Evolutionary conservation across 64 coral and sea anemone genomes (phyloP).

Genomic region (Cladopsammia gracilis): DNA sequence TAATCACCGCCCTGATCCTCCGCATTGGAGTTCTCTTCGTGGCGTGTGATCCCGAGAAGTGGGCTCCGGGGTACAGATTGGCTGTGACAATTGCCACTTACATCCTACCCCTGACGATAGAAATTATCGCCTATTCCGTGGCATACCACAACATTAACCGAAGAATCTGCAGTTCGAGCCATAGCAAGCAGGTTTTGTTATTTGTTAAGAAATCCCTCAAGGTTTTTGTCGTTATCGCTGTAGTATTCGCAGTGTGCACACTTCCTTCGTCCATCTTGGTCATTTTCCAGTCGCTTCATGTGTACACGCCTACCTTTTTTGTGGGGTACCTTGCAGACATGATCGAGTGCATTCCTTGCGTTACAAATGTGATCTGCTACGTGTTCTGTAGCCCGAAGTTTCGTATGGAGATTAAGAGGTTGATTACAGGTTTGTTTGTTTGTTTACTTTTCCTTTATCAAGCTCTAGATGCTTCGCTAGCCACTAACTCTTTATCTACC

Average conservation of each 20-base stretch:
- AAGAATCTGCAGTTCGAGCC: background rate
- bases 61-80: conserved; percentile 21
- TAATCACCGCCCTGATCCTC: conserved; percentile 12
- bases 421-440: conserved; percentile 1
- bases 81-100: conserved; percentile 32
- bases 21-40: conserved; percentile 12
- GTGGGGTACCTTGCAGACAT: conserved; percentile 5
- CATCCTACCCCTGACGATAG: conserved; percentile 4
- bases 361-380: conserved; percentile 25
- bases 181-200: conserved; percentile 29
- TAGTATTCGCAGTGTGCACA: conserved; percentile 14
- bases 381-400: conserved; percentile 31
- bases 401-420: conserved; percentile 24
- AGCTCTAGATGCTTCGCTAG: no score
- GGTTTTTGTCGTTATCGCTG: conserved; percentile 33
- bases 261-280: conserved; percentile 13
- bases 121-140: background rate
- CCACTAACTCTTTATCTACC: no score
- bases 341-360: conserved; percentile 35
- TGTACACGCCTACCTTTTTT: conserved; percentile 9
- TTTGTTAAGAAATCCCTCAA: conserved; percentile 26
- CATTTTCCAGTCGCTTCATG: background rate
- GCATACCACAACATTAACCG: conserved; percentile 28
- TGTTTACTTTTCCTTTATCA: no score
- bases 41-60: conserved; percentile 28